Percentiles rank a stretch among this genome's conserved stretches.
phyloP scores from a whole-genome alignment of 2,888 invertebrate genomes.

The Tortricodes alternella region DNA sequence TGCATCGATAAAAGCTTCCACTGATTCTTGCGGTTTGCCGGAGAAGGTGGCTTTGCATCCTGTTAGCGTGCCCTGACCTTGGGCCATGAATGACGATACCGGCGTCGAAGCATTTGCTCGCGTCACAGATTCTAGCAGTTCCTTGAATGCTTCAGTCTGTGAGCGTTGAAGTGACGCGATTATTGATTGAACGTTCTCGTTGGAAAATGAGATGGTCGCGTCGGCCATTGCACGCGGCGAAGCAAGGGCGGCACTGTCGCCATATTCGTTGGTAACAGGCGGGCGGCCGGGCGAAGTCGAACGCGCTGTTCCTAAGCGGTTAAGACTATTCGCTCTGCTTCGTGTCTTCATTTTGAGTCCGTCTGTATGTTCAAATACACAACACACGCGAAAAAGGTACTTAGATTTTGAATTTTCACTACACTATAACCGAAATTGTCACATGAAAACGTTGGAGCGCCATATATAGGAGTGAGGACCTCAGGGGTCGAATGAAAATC shows the following conservation, averaged over 20 bases:
- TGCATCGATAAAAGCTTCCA: too few species aligned
- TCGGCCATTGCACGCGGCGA: not conserved
- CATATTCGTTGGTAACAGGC: not conserved
- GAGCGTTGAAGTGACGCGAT: not conserved
- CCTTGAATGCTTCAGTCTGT: not conserved
- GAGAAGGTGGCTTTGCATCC: too few species aligned
- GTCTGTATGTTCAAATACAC: not conserved
- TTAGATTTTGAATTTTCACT: not conserved
- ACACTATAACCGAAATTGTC: not conserved
- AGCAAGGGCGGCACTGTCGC: not conserved
- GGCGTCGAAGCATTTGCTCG: not conserved
- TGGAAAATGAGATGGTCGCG: not conserved
- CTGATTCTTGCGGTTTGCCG: too few species aligned
- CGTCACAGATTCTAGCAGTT: not conserved
- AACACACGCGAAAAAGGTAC: not conserved
- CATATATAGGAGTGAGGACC: too few species aligned
- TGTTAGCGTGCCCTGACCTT: not conserved
- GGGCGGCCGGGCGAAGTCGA: not conserved
- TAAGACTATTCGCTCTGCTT: not conserved
- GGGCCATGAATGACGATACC: not conserved
- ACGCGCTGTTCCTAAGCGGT: not conserved
- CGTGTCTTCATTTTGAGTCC: not conserved
- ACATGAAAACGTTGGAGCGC: not conserved
- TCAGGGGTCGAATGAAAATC: too few species aligned
- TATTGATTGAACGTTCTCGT: not conserved